These are phyloP conservation scores for Halictus rubicundus DNA, from an alignment of 1,140 invertebrate species.

Conservation along the genomic window DNA sequence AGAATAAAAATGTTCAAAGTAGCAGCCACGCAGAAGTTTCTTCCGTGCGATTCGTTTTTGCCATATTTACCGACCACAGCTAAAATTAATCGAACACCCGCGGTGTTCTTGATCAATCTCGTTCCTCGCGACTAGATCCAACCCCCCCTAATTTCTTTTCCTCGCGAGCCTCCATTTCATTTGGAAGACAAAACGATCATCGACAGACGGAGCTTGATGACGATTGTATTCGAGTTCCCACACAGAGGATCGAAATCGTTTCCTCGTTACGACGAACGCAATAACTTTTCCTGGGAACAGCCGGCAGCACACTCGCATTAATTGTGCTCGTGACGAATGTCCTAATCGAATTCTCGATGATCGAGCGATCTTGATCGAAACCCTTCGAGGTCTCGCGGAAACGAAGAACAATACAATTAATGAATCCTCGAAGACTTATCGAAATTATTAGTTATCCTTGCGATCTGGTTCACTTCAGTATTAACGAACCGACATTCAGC, in stretches of 20 bases:
- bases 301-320: constrained; percentile 64
- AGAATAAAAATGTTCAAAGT: too few species aligned
- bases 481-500: too few species aligned
- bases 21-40: too few species aligned
- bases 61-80: too few species aligned
- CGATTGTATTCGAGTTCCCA: constrained; percentile 16
- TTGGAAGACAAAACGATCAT: constrained; percentile 22
- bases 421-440: too few species aligned
- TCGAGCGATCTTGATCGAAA: constrained; percentile 63
- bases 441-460: too few species aligned
- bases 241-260: constrained; percentile 63
- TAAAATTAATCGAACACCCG: too few species aligned
- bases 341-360: constrained; percentile 64
- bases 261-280: constrained; percentile 71
- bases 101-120: not conserved
- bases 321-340: constrained; percentile 69
- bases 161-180: not conserved
- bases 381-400: too few species aligned
- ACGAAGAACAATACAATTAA: too few species aligned
- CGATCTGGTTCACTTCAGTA: too few species aligned
- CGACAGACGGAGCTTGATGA: not conserved
- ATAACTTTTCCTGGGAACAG: constrained; percentile 51
- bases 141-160: constrained; percentile 9
- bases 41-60: too few species aligned
- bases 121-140: not conserved